These are phyloP conservation scores for Manis crassicaudata DNA, from an alignment of 2,797 vertebrate species.

Conservation along the genomic window DNA sequence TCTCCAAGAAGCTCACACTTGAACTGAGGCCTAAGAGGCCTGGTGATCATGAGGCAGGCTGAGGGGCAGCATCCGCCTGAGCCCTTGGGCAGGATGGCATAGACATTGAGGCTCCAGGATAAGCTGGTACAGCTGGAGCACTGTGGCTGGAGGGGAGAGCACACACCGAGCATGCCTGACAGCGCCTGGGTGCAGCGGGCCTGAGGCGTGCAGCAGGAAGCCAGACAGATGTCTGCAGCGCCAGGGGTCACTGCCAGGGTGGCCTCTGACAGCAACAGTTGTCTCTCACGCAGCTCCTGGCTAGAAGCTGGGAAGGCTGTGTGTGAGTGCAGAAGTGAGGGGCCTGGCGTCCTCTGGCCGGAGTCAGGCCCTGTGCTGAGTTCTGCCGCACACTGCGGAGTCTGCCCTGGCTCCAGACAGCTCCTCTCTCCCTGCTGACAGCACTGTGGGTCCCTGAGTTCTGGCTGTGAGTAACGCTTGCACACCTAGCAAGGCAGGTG, in stretches of 20 bases:
- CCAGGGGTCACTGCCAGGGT: not conserved
- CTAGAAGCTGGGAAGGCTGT: not conserved
- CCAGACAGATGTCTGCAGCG: not conserved
- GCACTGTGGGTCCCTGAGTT: not conserved
- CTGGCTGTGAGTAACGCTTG: not conserved
- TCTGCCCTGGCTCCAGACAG: not conserved
- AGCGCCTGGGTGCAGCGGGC: not conserved
- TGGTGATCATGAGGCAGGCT: not conserved
- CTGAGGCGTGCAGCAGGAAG: rapidly evolving
- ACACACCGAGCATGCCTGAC: rapidly evolving
- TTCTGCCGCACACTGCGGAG: not conserved
- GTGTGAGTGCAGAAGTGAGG: not conserved
- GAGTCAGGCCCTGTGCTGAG: not conserved
- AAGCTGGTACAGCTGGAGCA: rapidly evolving
- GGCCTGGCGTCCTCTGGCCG: not conserved
- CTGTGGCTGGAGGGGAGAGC: rapidly evolving
- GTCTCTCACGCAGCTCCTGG: not conserved
- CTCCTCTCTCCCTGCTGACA: too few relatives aligned
- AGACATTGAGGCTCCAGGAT: not conserved
- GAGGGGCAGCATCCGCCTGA: not conserved
- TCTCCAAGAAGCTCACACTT: not conserved
- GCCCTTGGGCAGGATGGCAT: too few relatives aligned
- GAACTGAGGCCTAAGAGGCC: not conserved
- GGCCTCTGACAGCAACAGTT: rapidly evolving
- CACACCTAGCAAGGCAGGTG: not conserved